Evolutionary conservation across 2,888 invertebrate genomes (phyloP), one percentile per base, ranked within the genome.

Genomic region (Lasioglossum pauxillum): DNA sequence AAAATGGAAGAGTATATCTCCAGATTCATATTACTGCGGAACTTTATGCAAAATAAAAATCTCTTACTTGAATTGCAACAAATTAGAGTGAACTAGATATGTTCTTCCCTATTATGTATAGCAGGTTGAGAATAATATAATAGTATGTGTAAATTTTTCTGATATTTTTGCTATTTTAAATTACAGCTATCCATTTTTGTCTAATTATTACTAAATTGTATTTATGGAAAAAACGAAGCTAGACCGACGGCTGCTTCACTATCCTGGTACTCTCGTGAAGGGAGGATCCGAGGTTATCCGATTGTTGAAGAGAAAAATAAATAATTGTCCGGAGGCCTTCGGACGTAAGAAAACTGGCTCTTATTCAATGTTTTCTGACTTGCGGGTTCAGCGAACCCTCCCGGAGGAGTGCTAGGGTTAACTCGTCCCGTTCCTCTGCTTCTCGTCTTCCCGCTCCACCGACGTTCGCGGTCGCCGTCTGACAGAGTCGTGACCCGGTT

Each of bases 401-500:
- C 16, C 64, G 35, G 69, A 44, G 67, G 44, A 53, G 27, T 57
- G 41, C 31, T 23, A 67, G 35, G 67, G 67, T 35, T 35, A 67
- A 67, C 35, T 67, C 67, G 35, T 19, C 31, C 44, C 46, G 72
- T 44, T 72, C 44, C 72, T 64, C 35, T 16, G 31, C 69, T 73
- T 46, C 44, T 38, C 78, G 27, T 49, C n/a, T 72, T 73, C 72
- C 57, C 49, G 16, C 75, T 8, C 38, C 23, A 19, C 31, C 73
- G 31, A 16, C 46, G 69, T 41, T 75, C 46, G 78, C 27, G 75
- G 64, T 64, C 49, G 84, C 49, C 60, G 38, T 41, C 76, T 41
- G 35, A 19, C 44, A n/a, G 46, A 73, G 80, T 60, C 82, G 73
- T 86, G 88, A 88, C 84, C 87, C 82, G 84, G 74, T 87, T 86